Evolutionary conservation across 2,888 invertebrate species (phyloP).

Genomic region (Scaptomyza flava): DNA sequence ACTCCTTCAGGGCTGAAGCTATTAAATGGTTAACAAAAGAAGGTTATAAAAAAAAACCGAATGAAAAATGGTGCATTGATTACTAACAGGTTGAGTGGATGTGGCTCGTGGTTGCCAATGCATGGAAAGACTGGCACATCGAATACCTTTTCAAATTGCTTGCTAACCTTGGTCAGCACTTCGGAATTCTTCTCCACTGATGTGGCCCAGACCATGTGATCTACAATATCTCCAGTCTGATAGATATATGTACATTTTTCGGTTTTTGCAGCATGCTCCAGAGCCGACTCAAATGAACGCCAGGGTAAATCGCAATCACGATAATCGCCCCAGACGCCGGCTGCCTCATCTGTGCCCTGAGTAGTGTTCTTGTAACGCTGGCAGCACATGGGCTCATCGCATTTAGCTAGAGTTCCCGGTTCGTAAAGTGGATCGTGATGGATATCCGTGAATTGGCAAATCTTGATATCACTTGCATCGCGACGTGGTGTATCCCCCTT

Average conservation of each 20-base stretch:
- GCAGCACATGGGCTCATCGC: constrained; percentile 92
- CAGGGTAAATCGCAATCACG: constrained; percentile 91
- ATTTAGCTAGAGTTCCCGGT: constrained; percentile 88
- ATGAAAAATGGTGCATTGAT: fast-evolving
- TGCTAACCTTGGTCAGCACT: constrained; percentile 86
- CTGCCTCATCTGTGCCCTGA: constrained; percentile 82
- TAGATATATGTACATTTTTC: constrained; percentile 89
- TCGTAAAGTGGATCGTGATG: constrained; percentile 92
- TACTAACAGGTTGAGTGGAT: constrained; percentile 92
- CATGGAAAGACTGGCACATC: constrained; percentile 88
- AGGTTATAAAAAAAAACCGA: neutral
- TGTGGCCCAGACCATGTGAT: constrained; percentile 96
- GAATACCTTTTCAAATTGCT: constrained; percentile 86
- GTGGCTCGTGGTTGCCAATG: constrained; percentile 93
- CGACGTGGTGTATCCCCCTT: constrained; percentile 70
- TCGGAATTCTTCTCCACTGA: constrained; percentile 87
- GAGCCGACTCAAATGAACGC: constrained; percentile 88
- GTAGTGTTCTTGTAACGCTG: constrained; percentile 82
- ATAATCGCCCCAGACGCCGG: constrained; percentile 93
- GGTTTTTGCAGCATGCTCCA: constrained; percentile 87
- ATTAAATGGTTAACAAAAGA: neutral
- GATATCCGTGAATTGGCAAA: constrained; percentile 86
- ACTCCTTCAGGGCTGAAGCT: constrained; percentile 88
- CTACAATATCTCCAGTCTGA: constrained; percentile 94
- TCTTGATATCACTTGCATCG: constrained; percentile 60